Evolutionary conservation across 2,888 invertebrate genomes (phyloP), one percentile per base, ranked within the genome.

Genomic region (Habrosyne pyritoides): DNA sequence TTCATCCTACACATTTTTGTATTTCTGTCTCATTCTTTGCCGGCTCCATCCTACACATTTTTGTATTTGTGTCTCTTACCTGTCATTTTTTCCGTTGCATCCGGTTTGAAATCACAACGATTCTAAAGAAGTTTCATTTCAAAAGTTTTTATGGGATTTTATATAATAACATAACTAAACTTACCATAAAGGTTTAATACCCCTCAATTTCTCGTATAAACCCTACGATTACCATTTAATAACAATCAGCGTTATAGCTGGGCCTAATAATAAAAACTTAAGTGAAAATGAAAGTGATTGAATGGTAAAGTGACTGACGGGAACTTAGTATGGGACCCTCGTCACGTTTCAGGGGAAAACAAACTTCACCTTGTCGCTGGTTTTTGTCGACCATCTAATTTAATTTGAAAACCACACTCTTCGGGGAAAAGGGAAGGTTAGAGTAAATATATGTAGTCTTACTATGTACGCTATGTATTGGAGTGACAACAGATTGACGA

Each of bases 281-380:
- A 42, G 42, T 49, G 47, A 53, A 75, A 80, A 73, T 71, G 75
- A 76, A 69, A 78, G 81, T 81, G 83, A 84, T 84, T 80, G 84
- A 81, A 80, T 75, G 75, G 57, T 63, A 63, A 56, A 60, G 60
- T 62, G 69, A 70, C 69, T 26, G 66, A 75, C 69, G 66, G 67
- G 58, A 75, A 71, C 64, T 42, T 42, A 42, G 42, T 42, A 73
- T 67, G 66, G 54, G 54, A 74, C 79, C 81, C 77, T 79, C 67
- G 75, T 83, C 81, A 79, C 55, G 48, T 14, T 26, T 4, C 24
- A 24, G 14, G 48, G 24, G 33, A 33, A 18, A 24, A 49, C 24
- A 49, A 14, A 26, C 48, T 26, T 26, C 26, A 14, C 48, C 22
- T 42, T 42, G 42, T 42, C 42, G n/a, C 18, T 42, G 42, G 57